Base-by-base conservation (phyloP, 2,797 vertebrate species). In the Sebastes reedi region DNA sequence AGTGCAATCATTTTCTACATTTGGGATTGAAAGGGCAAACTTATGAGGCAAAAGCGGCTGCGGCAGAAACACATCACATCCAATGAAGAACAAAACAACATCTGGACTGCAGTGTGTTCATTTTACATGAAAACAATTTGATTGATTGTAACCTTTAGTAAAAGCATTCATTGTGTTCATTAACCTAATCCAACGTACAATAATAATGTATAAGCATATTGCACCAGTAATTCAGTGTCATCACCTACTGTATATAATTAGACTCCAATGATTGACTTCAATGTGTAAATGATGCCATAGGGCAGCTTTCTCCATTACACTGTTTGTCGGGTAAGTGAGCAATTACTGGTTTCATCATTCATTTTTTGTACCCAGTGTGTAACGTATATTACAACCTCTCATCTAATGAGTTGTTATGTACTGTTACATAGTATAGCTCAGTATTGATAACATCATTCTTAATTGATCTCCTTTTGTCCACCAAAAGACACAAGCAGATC, bases 401-500 rank as follows among this genome's bases (percentile, higher is more conserved):
- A 32, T 56, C 18, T 79, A 66, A 77, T 69, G 27, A 68, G 50
- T 20, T 30, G 5, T 39, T 42, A 27, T 55, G 4, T 13, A 7
- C 56, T 18, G 25, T 78, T 61, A 56, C 9, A 69, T 79, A 55
- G 77, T 25, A 36, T 1, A 79, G 24, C 34, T 5, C 60, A 16
- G 69, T 34, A 46, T 75, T 24, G 66, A 84, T 61, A 12, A 22
- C 60, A 54, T 42, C 12, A 56, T 67, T 64, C 46, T 34, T 65
- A 46, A 80, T 54, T 67, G 42, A 54, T 59, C 46, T 75, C 54
- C 20, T 52, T 56, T 39, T 24, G 58, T 80, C 56, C 42, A 65
- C 22, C 1, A 13, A 42, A 70, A 79, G 22, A 27, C 64, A 68
- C 11, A 11, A 13, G 29, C 9, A 61, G 72, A 81, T 76, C 52